Conservation (phyloP, 2,888 invertebrate genomes). For the Eupithecia dodoneata region DNA sequence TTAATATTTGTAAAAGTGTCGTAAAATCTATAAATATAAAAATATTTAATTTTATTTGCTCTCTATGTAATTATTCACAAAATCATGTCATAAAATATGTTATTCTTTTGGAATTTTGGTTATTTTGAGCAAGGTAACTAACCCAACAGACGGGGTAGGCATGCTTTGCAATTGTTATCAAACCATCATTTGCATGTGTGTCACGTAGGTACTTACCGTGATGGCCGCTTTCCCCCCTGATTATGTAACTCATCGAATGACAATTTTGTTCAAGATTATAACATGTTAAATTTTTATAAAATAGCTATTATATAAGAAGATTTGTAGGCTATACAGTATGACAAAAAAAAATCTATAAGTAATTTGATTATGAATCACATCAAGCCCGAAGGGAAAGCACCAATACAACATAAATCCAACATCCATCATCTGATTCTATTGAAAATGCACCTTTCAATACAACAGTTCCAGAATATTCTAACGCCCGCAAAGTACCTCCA, state of each 20-base stretch:
- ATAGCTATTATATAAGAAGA: neutral
- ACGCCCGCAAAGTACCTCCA: constrained; percentile 43
- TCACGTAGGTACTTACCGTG: constrained; percentile 31
- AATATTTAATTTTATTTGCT: too few relatives aligned
- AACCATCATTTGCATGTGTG: constrained; percentile 12
- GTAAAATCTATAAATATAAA: too few relatives aligned
- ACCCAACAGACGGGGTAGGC: neutral
- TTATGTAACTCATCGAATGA: constrained; percentile 18
- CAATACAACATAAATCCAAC: constrained; percentile 8
- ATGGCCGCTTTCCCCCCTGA: constrained; percentile 14
- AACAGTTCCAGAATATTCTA: constrained; percentile 39
- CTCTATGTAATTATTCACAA: too few relatives aligned
- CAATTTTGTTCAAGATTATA: constrained; percentile 22
- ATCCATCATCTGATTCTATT: constrained; percentile 17
- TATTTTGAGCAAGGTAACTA: neutral
- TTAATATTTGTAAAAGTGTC: too few relatives aligned
- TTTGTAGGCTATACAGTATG: neutral
- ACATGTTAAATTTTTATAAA: neutral
- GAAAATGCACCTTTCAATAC: constrained; percentile 32
- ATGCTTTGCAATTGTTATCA: neutral
- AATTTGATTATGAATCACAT: neutral
- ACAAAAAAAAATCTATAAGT: neutral
- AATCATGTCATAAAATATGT: too few relatives aligned
- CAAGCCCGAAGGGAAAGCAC: neutral
- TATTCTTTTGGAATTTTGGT: too few relatives aligned